Conservation (phyloP, 2,888 invertebrate genomes). For the Cerastoderma edule region DNA sequence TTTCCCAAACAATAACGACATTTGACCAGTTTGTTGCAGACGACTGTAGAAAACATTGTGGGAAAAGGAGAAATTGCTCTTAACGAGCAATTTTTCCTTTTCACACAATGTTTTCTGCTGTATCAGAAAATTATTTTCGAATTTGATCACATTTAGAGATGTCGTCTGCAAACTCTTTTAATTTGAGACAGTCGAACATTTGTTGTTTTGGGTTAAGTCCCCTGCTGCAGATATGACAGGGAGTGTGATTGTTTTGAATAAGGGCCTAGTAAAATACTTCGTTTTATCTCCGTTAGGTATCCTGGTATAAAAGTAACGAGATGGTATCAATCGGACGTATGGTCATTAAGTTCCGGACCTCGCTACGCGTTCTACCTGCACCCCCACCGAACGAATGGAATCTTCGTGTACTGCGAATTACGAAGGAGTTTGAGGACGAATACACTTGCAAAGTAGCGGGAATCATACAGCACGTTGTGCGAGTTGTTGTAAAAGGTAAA, state of each 20-base stretch:
- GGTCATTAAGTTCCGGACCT: not conserved
- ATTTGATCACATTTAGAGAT: not conserved
- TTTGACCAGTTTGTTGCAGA: too few species aligned
- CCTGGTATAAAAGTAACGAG: not conserved
- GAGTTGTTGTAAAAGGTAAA: conserved; percentile 14
- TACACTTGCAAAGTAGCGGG: conserved; percentile 5
- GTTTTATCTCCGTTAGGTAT: not conserved
- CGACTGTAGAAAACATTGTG: too few species aligned
- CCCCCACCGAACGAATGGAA: conserved; percentile 14
- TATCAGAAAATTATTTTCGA: not conserved
- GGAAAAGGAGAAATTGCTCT: too few species aligned
- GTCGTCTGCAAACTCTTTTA: not conserved
- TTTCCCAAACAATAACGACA: too few species aligned
- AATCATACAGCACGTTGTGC: not conserved
- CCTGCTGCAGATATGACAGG: not conserved
- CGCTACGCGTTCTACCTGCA: not conserved
- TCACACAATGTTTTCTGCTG: not conserved
- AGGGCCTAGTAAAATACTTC: not conserved
- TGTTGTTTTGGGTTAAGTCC: not conserved
- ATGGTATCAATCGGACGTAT: conserved; percentile 3
- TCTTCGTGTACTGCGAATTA: not conserved
- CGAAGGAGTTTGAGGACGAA: conserved; percentile 9
- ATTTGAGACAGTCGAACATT: not conserved
- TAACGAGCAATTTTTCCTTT: too few species aligned
- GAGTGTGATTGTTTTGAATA: not conserved